Conservation (phyloP, 2,797 vertebrate species). For the Manis pentadactyla region DNA sequence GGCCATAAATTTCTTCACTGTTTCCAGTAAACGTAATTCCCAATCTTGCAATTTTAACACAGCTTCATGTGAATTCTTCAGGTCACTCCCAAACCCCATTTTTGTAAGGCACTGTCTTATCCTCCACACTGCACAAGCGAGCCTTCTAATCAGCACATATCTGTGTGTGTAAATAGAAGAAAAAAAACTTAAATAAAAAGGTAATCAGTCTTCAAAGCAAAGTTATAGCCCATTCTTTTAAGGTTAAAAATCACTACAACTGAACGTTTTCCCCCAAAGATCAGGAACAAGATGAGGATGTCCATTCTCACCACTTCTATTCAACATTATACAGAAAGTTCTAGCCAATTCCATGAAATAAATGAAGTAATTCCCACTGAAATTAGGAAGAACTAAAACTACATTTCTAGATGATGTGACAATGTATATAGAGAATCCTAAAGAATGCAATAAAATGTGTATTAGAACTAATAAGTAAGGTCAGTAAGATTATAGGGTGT, state of each 20-base stretch:
- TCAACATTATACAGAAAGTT: neutral
- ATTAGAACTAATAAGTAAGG: neutral
- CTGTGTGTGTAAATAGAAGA: conserved; percentile 80
- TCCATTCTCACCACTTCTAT: neutral
- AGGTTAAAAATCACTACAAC: neutral
- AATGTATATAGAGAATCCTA: neutral
- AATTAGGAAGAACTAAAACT: conserved; percentile 5
- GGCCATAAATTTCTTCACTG: conserved; percentile 98
- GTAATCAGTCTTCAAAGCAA: conserved; percentile 36
- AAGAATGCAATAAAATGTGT: neutral
- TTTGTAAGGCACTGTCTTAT: conserved; percentile 88
- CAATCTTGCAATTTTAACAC: conserved; percentile 98
- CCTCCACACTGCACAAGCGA: conserved; percentile 78
- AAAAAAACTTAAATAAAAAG: conserved; percentile 68
- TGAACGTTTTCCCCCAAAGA: neutral
- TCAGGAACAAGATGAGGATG: neutral
- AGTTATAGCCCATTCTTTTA: neutral
- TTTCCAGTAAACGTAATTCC: conserved; percentile 96
- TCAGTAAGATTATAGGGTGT: neutral
- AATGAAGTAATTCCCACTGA: neutral
- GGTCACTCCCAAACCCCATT: conserved; percentile 98
- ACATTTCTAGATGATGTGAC: neutral
- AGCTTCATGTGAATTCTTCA: conserved; percentile 96
- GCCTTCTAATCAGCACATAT: conserved; percentile 89
- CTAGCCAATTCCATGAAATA: neutral